Evolutionary conservation across 64 coral and sea anemone genomes (phyloP), one percentile per base, ranked within the genome.

Genomic region (Porites lutea): DNA sequence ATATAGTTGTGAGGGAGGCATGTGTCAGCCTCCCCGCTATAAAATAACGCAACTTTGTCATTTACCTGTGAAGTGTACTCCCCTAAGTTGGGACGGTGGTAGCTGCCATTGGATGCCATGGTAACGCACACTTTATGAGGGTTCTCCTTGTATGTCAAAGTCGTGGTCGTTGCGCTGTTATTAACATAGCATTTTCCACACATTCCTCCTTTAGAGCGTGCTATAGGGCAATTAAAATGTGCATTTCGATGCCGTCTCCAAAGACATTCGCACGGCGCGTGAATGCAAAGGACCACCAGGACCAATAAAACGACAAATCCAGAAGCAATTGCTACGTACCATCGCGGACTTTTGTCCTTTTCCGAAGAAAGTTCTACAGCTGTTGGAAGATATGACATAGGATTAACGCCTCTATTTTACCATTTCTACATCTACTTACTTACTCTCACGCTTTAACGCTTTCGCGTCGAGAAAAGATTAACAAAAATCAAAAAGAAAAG

Each of bases 201-300:
- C 46, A 52, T 84, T 69, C 63, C 46, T 84, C 52, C 69, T 43
- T 84, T 13, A 48, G 63, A 52, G 19, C 46, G 7, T 68, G 63
- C 18, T 5, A 84, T 84, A 3, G 81, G 81, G 69, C 81, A 84
- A 16, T 0, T 52, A 46, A 68, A 46, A 51, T 48, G 44, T 83
- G 68, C 59, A 48, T 43, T 50, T 84, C 63, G 62, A 10, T 84
- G 81, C 16, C 81, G 81, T 11, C 43, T 48, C 81, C 81, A 84
- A 15, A 68, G 63, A 63, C 81, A 84, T 13, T 47, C 81, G 20
- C 81, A 84, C 2, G 81, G 81, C 21, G 47, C 45, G 46, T 84
- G 59, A 51, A 84, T 63, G 62, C 81, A 84, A 3, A 84, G 63
- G 62, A 5, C 63, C 52, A 84, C 81, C 3, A 84, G 62, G 4